Base-by-base conservation (phyloP, 2,888 invertebrate species). In the Nudaria mundana region DNA sequence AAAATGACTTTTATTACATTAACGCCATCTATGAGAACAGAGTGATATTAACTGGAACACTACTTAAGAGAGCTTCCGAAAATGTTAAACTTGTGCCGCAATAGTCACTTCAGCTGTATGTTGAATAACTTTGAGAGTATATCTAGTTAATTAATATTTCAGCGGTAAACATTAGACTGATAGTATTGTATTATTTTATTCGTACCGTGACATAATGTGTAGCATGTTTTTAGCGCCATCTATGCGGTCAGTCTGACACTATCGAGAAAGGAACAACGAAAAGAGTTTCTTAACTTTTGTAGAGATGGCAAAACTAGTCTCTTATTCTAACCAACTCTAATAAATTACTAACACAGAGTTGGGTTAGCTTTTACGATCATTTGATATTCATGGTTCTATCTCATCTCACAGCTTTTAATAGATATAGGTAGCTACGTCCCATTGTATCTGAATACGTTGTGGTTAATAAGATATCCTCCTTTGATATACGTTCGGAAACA, bases 311-410 rank as follows among this genome's bases (percentile, higher is more conserved):
- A 24, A 33, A 39, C 33, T 1, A 14, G 38, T 16, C 2, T 3
- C 30, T 5, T 13, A 24, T 12, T 30, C 34, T 37, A 34, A 42
- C 34, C 20, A 4, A 20, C 23, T 14, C 13, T 32, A 24, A 37
- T 38, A 44, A 47, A 49, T 47, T 55, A 57, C 49, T 42, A 43
- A 46, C 43, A 39, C 48, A 54, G 43, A 38, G 44, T 36, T 40
- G 41, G 23, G 55, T 44, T 45, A 40, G 41, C 52, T 57, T 57
- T 52, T 58, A 57, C 45, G 55, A 52, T 52, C 52, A 38, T 49
- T 56, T 57, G 38, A 45, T 52, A 49, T 56, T 48, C 53, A 53
- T 48, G 46, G 37, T 28, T 45, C 28, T 42, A 14, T 26, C 14
- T 12, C 56, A 44, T n/a, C n/a, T n/a, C n/a, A 39, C 36, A 56